A percentile compares a stretch with the other conserved stretches of the same genome.
Conservation (phyloP, 2,888 invertebrate species). For the Eumerus sabulonum region DNA sequence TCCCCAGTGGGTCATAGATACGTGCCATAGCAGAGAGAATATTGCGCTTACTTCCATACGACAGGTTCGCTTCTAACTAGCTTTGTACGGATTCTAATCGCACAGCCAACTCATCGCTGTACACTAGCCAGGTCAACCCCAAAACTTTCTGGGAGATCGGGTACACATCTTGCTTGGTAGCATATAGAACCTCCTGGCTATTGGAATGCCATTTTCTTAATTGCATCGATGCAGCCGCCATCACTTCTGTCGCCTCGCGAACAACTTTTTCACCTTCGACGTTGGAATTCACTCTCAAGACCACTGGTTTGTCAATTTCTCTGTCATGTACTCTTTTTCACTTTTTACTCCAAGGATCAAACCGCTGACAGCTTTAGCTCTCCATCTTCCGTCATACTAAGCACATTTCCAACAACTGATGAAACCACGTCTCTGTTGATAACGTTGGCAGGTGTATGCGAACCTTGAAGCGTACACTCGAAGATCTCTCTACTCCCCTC, state of each 20-base stretch:
- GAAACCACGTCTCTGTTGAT: too few relatives aligned
- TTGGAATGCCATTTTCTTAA: constrained; percentile 7
- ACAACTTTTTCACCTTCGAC: not conserved
- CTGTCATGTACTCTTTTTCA: not conserved
- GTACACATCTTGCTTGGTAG: not conserved
- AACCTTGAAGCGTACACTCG: too few relatives aligned
- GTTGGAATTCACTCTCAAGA: not conserved
- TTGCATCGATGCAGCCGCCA: constrained; percentile 1
- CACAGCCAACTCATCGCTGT: constrained; percentile 6
- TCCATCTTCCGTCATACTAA: constrained; percentile 2
- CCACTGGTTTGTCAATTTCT: not conserved
- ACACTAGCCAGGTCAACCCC: not conserved
- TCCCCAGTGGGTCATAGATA: constrained; percentile 8
- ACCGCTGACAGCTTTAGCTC: not conserved
- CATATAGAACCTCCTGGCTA: not conserved
- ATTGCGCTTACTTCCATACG: constrained; percentile 1
- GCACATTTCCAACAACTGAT: not conserved
- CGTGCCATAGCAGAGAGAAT: constrained; percentile 4
- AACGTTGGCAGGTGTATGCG: too few relatives aligned
- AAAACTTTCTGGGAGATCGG: constrained; percentile 5
- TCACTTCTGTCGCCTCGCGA: not conserved
- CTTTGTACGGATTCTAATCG: not conserved
- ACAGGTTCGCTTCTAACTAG: not conserved
- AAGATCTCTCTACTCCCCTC: not conserved
- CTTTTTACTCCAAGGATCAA: not conserved